Conservation (phyloP, 1,140 invertebrate species). For the Eufriesea mexicana region DNA sequence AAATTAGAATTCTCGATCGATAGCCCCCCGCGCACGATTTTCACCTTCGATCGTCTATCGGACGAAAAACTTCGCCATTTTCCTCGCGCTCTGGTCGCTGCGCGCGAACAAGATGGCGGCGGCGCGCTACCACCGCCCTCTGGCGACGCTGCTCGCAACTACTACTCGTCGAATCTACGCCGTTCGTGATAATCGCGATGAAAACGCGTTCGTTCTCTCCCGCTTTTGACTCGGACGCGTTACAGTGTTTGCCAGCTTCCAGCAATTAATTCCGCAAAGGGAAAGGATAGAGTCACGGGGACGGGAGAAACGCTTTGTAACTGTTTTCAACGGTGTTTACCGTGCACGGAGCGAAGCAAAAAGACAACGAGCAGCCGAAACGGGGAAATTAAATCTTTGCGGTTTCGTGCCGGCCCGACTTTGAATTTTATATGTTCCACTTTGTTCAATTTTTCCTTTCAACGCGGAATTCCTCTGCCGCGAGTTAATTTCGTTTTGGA, state of each 20-base stretch:
- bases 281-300: slow-evolving; percentile 12
- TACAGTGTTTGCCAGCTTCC: slow-evolving; percentile 27
- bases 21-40: not conserved
- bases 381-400: slow-evolving; percentile 13
- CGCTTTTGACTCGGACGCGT: slow-evolving; percentile 24
- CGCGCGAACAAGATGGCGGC: no score
- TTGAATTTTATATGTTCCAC: not conserved
- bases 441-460: not conserved
- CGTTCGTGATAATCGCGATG: slow-evolving; percentile 2
- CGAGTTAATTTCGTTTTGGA: no score
- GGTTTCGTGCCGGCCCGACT: not conserved
- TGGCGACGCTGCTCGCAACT: no score
- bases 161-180: no score
- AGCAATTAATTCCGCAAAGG: slow-evolving; percentile 49
- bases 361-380: not conserved
- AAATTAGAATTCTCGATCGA: slow-evolving; percentile 11
- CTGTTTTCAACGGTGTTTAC: slow-evolving; percentile 37
- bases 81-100: no score
- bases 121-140: no score
- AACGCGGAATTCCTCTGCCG: no score
- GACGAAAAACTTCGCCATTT: no score
- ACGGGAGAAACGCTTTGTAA: slow-evolving; percentile 33
- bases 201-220: not conserved
- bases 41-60: not conserved
- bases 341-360: slow-evolving; percentile 3